phyloP scores from a whole-genome alignment of 37 sponge, comb jelly and placozoan genomes.

The Aplysina aerophoba region DNA sequence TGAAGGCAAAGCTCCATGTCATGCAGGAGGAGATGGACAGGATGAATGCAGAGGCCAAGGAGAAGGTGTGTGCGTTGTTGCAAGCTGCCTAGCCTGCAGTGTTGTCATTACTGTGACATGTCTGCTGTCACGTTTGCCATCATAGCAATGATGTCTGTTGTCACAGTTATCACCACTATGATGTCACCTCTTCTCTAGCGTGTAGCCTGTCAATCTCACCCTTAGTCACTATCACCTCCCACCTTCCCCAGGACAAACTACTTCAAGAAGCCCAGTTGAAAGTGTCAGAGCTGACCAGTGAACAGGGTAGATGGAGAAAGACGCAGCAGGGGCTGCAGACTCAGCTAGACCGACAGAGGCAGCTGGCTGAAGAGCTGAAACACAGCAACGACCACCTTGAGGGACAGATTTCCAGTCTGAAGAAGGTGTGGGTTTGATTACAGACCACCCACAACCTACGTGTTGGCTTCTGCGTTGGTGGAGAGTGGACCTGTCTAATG shows the following conservation, averaged over 20 bases:
- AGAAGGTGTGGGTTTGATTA: constrained; percentile 57
- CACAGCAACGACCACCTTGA: constrained; percentile 76
- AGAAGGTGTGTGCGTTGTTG: constrained; percentile 43
- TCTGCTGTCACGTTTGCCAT: too few species aligned
- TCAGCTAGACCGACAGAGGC: constrained; percentile 74
- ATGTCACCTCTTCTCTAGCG: too few species aligned
- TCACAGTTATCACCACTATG: too few species aligned
- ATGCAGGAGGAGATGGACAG: constrained; percentile 96
- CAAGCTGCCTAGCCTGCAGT: too few species aligned
- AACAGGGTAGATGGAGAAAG: constrained; percentile 58
- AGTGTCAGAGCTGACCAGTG: constrained; percentile 51
- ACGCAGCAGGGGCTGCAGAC: constrained; percentile 50
- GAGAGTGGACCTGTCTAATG: background rate
- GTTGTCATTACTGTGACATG: too few species aligned
- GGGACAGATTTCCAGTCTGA: constrained; percentile 65
- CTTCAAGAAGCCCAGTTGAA: constrained; percentile 15
- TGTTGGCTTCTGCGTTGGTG: background rate
- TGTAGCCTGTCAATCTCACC: too few species aligned
- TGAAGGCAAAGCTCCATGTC: constrained; percentile 96
- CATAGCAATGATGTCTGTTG: too few species aligned
- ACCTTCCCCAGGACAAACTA: constrained; percentile 56
- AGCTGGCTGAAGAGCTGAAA: constrained; percentile 60
- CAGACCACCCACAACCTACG: background rate
- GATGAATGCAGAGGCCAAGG: constrained; percentile 67
- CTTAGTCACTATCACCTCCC: too few species aligned